Evolutionary conservation across 2,888 invertebrate genomes (phyloP), one percentile per base, ranked within the genome.

Genomic region (Caenorhabditis sinica): DNA sequence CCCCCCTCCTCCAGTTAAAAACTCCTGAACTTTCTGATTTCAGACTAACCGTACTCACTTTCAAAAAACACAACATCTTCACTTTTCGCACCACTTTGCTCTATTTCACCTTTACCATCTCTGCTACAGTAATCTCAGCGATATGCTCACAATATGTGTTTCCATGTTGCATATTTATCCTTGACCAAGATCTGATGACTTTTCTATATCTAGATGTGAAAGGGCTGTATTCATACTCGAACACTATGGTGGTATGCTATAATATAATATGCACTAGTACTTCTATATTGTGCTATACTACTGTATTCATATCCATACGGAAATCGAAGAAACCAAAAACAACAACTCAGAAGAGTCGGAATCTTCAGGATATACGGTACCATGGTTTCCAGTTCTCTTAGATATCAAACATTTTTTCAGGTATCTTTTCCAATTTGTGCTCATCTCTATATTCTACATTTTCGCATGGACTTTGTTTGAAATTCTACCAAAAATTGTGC

Each of bases 131-230:
- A 40, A 2, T 40, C 2, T 40, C 11, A 2, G 40, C 40, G 11
- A 13, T 13, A 5, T 11, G 68, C 17, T 25, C 9, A 4, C 69
- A 77, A 28, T 71, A 23, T 15, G 13, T 69, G 1, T 71, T 77
- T 28, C 77, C 77, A 0, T 77, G 77, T 30, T 77, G 77, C 69
- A 49, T n/a, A 20, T 20, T 49, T 5, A 11, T 49, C 49, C 15
- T 49, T 5, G 49, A 49, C 11, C 49, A 49, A 8, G 20, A 49
- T 6, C 20, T 20, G 2, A 49, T 49, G 49, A 20, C 49, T 9
- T 5, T 49, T 4, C 20, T 49, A 20, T 49, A 20, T 4, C 13
- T 49, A 9, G 20, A 4, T 0, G 20, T 8, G 4, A 5, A 49
- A 20, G 20, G 11, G n/a, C 20, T 20, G 9, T 49, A 49, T 49